Conservation (phyloP, 2,888 invertebrate species). For the Synanthedon vespiformis region DNA sequence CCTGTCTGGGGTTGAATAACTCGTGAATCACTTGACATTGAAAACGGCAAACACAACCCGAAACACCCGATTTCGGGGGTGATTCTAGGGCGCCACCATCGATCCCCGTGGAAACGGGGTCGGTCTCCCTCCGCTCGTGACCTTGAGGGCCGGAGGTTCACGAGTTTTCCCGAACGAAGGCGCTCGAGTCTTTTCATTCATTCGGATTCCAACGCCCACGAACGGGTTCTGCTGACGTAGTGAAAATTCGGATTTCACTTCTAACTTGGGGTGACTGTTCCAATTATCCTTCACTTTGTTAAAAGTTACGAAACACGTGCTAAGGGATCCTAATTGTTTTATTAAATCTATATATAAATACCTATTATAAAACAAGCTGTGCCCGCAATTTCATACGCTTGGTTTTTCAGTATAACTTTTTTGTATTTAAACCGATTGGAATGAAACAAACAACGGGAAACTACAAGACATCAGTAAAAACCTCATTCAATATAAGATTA, state of each 20-base stretch:
- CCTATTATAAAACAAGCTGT: no score
- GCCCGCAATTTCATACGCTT: no score
- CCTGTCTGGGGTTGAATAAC: conserved; percentile 10
- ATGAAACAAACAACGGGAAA: no score
- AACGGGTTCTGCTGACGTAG: conserved; percentile 11
- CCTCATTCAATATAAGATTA: no score
- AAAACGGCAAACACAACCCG: conserved; percentile 37
- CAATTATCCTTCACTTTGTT: neutral
- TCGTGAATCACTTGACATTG: conserved; percentile 62
- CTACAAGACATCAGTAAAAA: no score
- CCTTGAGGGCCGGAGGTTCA: conserved; percentile 43
- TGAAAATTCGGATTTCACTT: conserved; percentile 11
- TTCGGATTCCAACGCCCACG: conserved; percentile 29
- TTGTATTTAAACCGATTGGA: no score
- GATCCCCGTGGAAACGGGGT: conserved; percentile 61
- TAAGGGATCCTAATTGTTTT: neutral
- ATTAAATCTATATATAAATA: no score
- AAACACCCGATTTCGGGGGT: conserved; percentile 42
- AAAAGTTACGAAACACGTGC: neutral
- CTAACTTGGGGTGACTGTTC: neutral
- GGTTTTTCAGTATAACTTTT: no score
- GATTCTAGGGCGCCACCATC: conserved; percentile 55
- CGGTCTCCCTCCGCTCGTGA: conserved; percentile 37
- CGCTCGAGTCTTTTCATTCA: conserved; percentile 54
- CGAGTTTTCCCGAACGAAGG: conserved; percentile 52